Base-by-base conservation (phyloP, 2,797 vertebrate species). In the Pagetopsis macropterus region DNA sequence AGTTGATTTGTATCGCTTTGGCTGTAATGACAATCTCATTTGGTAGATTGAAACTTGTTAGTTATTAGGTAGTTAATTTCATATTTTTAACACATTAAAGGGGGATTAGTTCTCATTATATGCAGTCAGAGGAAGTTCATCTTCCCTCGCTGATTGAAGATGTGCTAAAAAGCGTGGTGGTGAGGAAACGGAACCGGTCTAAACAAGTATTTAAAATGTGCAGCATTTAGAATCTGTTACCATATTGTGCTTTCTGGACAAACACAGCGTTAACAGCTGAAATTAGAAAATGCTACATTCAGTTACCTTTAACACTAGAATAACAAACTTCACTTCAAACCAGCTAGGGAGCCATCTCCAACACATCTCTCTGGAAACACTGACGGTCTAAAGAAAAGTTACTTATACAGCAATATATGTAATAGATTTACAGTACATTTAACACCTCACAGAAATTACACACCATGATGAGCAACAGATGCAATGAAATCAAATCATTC, bases 231-330 rank as follows among this genome's bases (percentile, higher is more conserved):
- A 74, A 76, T 57, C 21, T 58, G 49, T 84, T 56, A 80, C 76
- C 71, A 83, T 52, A 64, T 85, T 91, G 91, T 91, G 89, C 90
- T 93, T 89, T 81, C 68, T 76, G 55, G 57, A 86, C 77, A 65
- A 80, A 88, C 65, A 80, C 72, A 61, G 64, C 21, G 10, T 51
- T 51, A 86, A 84, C 67, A 63, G 70, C 75, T 84, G 77, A 61
- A 82, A 75, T 67, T 85, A 71, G 63, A 74, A 89, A 89, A 89
- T 81, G 84, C 87, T 93, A 92, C 91, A 91, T 92, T 94, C 92
- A 89, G 78, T 78, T 69, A 89, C 84, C 77, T 81, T 78, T 61
- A 77, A 86, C 85, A 92, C 71, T 44, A 83, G 72, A 88, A 86
- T 70, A 81, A 85, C 76, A 84, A 76, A 72, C 65, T 66, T 88